phyloP scores from a whole-genome alignment of 2,113 vertebrate genomes.

The Irena cyanogastra region DNA sequence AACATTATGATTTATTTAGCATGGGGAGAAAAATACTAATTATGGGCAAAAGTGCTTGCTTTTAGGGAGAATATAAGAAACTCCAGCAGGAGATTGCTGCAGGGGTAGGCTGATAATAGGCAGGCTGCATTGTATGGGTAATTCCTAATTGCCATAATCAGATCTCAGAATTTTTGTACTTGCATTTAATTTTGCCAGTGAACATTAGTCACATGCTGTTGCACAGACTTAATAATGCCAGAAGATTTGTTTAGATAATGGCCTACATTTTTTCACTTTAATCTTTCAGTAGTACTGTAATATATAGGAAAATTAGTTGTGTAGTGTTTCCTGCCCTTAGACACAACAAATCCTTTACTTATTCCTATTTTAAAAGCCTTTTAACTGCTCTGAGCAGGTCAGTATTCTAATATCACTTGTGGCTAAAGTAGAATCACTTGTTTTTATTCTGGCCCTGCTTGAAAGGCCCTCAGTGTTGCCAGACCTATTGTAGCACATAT shows the following conservation, averaged over 20 bases:
- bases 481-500: background rate
- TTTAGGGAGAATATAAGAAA: background rate
- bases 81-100: background rate
- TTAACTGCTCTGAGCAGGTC: background rate
- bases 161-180: background rate
- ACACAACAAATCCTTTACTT: background rate
- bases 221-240: slow-evolving; percentile 19
- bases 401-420: background rate
- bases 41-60: background rate
- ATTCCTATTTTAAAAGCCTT: background rate
- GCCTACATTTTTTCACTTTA: background rate
- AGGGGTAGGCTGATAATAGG: background rate
- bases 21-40: background rate
- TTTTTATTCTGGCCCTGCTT: background rate
- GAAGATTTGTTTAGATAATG: slow-evolving; percentile 19
- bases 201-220: slow-evolving; percentile 30
- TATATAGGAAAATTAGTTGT: background rate
- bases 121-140: background rate
- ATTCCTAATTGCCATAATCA: slow-evolving; percentile 31
- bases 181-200: slow-evolving; percentile 12
- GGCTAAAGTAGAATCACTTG: background rate
- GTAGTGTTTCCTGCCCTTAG: background rate
- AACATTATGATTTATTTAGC: background rate
- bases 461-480: background rate
- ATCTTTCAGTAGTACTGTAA: background rate